A percentile compares a stretch with the other conserved stretches of the same genome.
These are phyloP conservation scores for Sphaerophoria rueppellii DNA, from an alignment of 2,888 invertebrate species.

Conservation along the genomic window DNA sequence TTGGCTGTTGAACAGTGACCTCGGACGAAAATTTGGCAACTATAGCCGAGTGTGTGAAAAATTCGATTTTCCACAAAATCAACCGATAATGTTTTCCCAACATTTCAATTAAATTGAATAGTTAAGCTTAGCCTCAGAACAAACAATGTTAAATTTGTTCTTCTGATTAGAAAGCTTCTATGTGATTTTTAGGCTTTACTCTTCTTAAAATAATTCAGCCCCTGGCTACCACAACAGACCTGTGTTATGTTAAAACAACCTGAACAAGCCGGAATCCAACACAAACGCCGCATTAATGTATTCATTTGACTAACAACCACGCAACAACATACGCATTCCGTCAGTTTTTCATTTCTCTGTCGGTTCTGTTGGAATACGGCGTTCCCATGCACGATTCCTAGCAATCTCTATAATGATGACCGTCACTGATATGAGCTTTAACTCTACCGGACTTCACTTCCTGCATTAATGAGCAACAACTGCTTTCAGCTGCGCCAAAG, in stretches of 20 bases:
- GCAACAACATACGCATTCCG: not conserved
- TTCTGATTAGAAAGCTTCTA: no score
- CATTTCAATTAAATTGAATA: no score
- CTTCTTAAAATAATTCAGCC: no score
- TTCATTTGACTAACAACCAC: constrained; percentile 25
- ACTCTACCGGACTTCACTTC: constrained; percentile 59
- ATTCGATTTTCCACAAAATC: no score
- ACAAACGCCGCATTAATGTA: constrained; percentile 51
- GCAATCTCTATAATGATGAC: constrained; percentile 60
- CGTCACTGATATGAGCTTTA: constrained; percentile 69
- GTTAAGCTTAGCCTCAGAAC: no score
- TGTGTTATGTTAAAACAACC: not conserved
- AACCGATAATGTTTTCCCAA: no score
- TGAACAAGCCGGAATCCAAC: constrained; percentile 17
- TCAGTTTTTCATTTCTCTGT: constrained; percentile 5
- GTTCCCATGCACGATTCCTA: constrained; percentile 44
- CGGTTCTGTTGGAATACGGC: not conserved
- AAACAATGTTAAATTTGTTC: no score
- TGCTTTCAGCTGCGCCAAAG: constrained; percentile 53
- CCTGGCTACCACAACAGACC: no score
- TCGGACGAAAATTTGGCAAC: no score
- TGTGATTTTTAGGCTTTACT: no score
- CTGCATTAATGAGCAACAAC: constrained; percentile 73
- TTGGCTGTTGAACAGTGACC: no score
- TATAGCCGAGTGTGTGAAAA: no score